phyloP scores from a whole-genome alignment of 2,113 vertebrate species.

The Anolis sagrei region DNA sequence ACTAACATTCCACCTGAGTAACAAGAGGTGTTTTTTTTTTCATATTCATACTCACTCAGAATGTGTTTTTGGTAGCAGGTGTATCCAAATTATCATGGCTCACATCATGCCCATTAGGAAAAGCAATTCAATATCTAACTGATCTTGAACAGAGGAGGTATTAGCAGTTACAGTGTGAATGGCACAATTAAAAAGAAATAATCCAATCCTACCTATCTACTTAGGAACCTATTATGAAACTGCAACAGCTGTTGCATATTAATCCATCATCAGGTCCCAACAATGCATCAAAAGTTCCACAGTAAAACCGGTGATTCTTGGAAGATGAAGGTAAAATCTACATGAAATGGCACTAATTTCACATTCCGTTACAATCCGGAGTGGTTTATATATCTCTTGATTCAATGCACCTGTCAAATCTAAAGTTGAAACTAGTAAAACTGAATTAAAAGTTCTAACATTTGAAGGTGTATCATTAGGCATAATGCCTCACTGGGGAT shows the following conservation, averaged over 20 bases:
- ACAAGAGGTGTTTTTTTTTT: constrained; percentile 9
- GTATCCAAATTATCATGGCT: constrained; percentile 38
- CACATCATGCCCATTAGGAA: constrained; percentile 45
- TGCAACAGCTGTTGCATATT: constrained; percentile 66
- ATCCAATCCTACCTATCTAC: constrained; percentile 58
- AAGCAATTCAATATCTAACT: constrained; percentile 46
- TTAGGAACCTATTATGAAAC: constrained; percentile 59
- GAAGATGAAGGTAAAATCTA: constrained; percentile 60
- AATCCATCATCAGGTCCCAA: constrained; percentile 61
- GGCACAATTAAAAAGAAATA: constrained; percentile 59
- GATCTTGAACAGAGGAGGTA: constrained; percentile 35
- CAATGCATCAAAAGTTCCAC: constrained; percentile 56
- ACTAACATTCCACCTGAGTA: background rate
- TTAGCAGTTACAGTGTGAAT: constrained; percentile 42
- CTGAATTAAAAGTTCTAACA: constrained; percentile 32
- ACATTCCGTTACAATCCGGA: constrained; percentile 44
- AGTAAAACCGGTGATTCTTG: constrained; percentile 53
- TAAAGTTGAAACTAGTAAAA: constrained; percentile 31
- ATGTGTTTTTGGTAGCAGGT: constrained; percentile 12
- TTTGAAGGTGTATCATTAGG: constrained; percentile 25
- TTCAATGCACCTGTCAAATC: constrained; percentile 45
- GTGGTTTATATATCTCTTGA: background rate
- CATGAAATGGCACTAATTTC: constrained; percentile 59
- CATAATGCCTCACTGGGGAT: background rate
- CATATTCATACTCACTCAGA: background rate